Base-by-base conservation (phyloP, 2,888 invertebrate genomes). In the Tipula confusa region DNA sequence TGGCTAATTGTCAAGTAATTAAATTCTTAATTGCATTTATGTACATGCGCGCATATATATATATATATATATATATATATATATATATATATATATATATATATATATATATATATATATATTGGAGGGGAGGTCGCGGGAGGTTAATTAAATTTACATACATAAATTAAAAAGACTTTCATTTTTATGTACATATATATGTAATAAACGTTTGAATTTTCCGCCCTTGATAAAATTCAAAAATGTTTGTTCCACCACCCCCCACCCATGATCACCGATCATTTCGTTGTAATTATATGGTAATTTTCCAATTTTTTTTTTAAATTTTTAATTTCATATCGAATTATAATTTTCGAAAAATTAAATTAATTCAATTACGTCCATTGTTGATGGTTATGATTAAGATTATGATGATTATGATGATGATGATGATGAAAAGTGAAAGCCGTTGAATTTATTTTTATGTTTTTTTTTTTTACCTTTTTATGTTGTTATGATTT, bases 291-390 rank as follows among this genome's bases (percentile, higher is more conserved):
- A 64, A 24, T 64, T 64, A 24, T 64, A 64, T 24, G 64, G 24
- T 64, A 64, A 64, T 64, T 64, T 64, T 64, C 24, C 1, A 64
- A 43, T 43, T 64, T 64, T 24, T 64, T 0, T 64, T 64, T n/a
- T n/a, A n/a, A n/a, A 43, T 6, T 15, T 43, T 15, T 43, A 43
- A 43, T 43, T 43, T 43, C 43, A 43, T 64, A 18, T 24, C 18
- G 15, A 43, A 36, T 36, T 36, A 36, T n/a, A n/a, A n/a, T n/a
- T n/a, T n/a, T n/a, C n/a, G n/a, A n/a, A n/a, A n/a, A 64, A 24
- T 64, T 64, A 24, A 64, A 64, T 24, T 64, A 64, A 24, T 64
- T 64, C 64, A 64, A 64, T 64, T 64, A 64, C 64, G 64, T 64
- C 64, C 64, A 64, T 64, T 64, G 64, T 64, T 64, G 64, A 64